Percentiles rank a stretch among this genome's conserved stretches.
phyloP scores from a whole-genome alignment of 1,140 invertebrate species.

The Drosophila nebulosa region DNA sequence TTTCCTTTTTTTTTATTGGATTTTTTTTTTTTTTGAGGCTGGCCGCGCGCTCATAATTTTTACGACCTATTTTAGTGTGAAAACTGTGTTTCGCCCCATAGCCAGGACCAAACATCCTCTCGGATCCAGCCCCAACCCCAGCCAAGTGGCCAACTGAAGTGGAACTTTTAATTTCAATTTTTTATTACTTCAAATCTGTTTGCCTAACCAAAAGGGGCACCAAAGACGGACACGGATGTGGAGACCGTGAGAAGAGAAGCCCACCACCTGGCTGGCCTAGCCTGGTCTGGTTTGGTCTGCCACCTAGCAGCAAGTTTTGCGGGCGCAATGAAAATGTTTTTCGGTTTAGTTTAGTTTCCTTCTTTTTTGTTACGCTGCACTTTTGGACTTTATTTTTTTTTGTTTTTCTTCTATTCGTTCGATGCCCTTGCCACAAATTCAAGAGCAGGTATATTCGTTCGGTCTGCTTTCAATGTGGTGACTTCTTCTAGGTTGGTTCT shows the following conservation, averaged over 20 bases:
- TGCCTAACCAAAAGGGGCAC: constrained; percentile 8
- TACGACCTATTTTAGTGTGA: constrained; percentile 68
- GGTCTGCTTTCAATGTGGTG: no score
- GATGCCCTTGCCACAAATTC: not conserved
- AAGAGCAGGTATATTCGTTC: not conserved
- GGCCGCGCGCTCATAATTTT: constrained; percentile 57
- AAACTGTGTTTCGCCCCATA: constrained; percentile 61
- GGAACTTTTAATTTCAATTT: constrained; percentile 77
- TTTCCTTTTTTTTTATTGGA: constrained; percentile 21
- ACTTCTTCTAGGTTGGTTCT: no score
- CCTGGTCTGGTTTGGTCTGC: constrained; percentile 28
- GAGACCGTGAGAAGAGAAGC: not conserved
- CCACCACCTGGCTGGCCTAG: constrained; percentile 7
- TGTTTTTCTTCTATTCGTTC: not conserved
- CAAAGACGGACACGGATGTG: not conserved
- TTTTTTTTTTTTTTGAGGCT: constrained; percentile 21
- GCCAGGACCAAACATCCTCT: not conserved
- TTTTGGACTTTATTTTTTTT: not conserved
- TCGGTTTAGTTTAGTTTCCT: constrained; percentile 32
- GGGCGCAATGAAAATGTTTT: constrained; percentile 65
- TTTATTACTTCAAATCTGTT: constrained; percentile 74
- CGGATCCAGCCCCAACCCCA: no score
- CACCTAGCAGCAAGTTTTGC: constrained; percentile 33
- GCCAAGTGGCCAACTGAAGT: constrained; percentile 40
- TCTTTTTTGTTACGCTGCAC: constrained; percentile 4